A percentile compares a stretch with the other conserved stretches of the same genome.
These are phyloP conservation scores for Buceros bicornis DNA, from an alignment of 2,797 vertebrate species.

Conservation along the genomic window DNA sequence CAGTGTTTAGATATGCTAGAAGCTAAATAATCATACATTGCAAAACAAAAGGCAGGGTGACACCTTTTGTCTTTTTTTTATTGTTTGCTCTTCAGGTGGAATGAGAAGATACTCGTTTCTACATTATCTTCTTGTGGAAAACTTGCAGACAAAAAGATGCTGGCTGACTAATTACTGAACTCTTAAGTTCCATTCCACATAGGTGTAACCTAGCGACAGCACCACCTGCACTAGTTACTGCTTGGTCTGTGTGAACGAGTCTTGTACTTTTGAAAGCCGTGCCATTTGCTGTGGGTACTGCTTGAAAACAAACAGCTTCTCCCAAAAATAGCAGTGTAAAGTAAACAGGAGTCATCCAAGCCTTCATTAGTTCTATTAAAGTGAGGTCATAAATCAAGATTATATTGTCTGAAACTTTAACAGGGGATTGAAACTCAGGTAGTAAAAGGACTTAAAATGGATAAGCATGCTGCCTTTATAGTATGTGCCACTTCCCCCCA, in stretches of 20 bases:
- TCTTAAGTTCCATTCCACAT: background rate
- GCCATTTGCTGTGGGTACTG: background rate
- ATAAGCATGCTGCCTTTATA: background rate
- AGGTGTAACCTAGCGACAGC: background rate
- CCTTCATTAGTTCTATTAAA: background rate
- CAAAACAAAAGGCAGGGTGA: background rate
- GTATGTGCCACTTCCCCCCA: background rate
- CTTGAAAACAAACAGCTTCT: constrained; percentile 21
- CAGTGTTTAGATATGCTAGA: constrained; percentile 30
- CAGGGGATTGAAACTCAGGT: background rate
- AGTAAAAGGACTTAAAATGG: background rate
- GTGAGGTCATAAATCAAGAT: constrained; percentile 14
- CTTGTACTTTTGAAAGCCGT: background rate
- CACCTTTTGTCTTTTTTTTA: constrained; percentile 38
- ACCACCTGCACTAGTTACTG: background rate
- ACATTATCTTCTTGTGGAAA: constrained; percentile 15
- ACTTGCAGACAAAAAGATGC: background rate
- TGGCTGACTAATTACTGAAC: constrained; percentile 16
- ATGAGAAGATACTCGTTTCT: constrained; percentile 22
- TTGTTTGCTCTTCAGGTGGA: constrained; percentile 25
- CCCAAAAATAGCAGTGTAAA: background rate
- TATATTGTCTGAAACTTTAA: background rate
- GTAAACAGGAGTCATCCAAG: background rate
- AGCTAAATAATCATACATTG: constrained; percentile 12
- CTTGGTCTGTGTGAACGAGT: background rate